These are phyloP conservation scores for Strongylocentrotus purpuratus DNA, from an alignment of 35 echinoderm and acorn worm genomes.

Conservation along the genomic window DNA sequence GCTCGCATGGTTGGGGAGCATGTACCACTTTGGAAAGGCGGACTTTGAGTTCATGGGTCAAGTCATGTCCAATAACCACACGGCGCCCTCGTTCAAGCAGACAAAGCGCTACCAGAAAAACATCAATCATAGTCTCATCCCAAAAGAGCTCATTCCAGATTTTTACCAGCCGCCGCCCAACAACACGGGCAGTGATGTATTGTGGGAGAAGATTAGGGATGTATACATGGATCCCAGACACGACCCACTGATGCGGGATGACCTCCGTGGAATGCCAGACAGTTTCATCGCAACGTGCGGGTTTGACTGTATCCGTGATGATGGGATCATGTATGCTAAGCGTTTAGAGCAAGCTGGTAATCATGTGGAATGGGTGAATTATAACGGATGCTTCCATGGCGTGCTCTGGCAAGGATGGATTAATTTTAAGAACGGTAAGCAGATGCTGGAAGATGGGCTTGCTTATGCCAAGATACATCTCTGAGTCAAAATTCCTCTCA, in stretches of 20 bases:
- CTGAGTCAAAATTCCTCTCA: neutral
- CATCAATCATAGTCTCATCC: conserved; percentile 45
- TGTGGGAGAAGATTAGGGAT: conserved; percentile 63
- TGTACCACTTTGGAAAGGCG: conserved; percentile 42
- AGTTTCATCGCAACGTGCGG: conserved; percentile 60
- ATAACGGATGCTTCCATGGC: conserved; percentile 61
- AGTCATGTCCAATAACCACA: conserved; percentile 51
- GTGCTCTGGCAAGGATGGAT: conserved; percentile 53
- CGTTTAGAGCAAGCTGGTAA: conserved; percentile 51
- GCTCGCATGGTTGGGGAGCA: conserved; percentile 17
- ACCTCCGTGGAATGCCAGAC: conserved; percentile 58
- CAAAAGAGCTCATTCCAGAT: conserved; percentile 27
- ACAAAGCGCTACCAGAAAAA: conserved; percentile 49
- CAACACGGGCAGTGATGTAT: conserved; percentile 38
- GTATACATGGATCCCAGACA: conserved; percentile 43
- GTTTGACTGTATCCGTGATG: conserved; percentile 64
- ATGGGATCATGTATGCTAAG: conserved; percentile 61
- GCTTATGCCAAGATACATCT: neutral
- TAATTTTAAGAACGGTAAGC: neutral
- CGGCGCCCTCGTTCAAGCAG: conserved; percentile 58
- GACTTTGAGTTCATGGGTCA: conserved; percentile 30
- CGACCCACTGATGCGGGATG: conserved; percentile 52
- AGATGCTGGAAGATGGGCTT: conserved; percentile 3
- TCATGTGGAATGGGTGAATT: conserved; percentile 54
- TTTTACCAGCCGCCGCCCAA: conserved; percentile 35